Evolutionary conservation across 2,113 vertebrate species (phyloP).

Genomic region (Festucalex cinctus): DNA sequence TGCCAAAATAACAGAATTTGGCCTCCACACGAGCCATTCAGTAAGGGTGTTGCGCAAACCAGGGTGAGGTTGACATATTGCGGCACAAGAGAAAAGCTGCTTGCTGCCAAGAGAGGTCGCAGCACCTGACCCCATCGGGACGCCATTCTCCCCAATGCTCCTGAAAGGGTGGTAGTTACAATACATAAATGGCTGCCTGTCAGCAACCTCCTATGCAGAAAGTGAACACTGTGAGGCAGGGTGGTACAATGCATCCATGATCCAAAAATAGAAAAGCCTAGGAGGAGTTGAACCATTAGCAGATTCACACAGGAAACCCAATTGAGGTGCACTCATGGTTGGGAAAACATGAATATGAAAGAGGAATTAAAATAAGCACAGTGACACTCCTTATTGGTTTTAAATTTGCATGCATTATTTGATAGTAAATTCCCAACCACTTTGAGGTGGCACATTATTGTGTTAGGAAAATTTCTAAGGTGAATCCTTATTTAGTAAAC

Average conservation of each 20-base stretch:
- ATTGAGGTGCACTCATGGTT: not conserved
- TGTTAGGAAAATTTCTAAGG: too few relatives aligned
- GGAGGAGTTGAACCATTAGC: conserved; percentile 18
- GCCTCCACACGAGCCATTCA: not conserved
- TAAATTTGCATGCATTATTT: not conserved
- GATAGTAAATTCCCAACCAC: not conserved
- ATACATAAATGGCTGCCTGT: conserved; percentile 49
- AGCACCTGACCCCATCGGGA: conserved; percentile 41
- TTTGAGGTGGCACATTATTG: not conserved
- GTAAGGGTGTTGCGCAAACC: conserved; percentile 44
- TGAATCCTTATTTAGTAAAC: not conserved
- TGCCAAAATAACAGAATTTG: not conserved
- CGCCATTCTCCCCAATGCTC: conserved; percentile 44
- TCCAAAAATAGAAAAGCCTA: conserved; percentile 65
- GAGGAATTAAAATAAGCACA: not conserved
- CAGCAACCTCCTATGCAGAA: conserved; percentile 50
- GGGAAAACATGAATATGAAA: not conserved
- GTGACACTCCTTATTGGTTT: not conserved
- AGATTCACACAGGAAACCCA: conserved; percentile 11
- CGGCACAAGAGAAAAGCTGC: conserved; percentile 45
- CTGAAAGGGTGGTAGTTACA: conserved; percentile 52
- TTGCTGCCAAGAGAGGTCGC: conserved; percentile 42
- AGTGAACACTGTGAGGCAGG: conserved; percentile 49
- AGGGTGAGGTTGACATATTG: conserved; percentile 40
- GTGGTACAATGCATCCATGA: conserved; percentile 57